A percentile compares a stretch with the other conserved stretches of the same genome.
These are phyloP conservation scores for Philereme transversata DNA, from an alignment of 2,888 invertebrate genomes.

Conservation along the genomic window DNA sequence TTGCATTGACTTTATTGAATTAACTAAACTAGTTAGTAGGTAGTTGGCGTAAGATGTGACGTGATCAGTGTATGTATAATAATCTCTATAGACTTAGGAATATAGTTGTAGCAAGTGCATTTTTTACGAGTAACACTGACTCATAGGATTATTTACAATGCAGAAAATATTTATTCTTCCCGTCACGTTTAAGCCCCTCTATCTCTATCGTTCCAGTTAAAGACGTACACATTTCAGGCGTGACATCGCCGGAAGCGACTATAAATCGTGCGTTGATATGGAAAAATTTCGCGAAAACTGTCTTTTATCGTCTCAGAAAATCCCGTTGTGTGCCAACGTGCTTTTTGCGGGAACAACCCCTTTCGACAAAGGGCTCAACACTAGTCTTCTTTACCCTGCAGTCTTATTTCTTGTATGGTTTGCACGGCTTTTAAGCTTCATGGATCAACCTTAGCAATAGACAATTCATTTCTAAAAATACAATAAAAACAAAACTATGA, in stretches of 20 bases:
- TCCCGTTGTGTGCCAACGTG: constrained; percentile 49
- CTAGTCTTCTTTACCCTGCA: not conserved
- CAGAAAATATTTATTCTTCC: constrained; percentile 37
- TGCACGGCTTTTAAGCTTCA: no score
- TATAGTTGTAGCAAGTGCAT: not conserved
- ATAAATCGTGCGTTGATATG: constrained; percentile 70
- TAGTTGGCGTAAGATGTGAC: not conserved
- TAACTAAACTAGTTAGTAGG: not conserved
- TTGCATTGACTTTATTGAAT: not conserved
- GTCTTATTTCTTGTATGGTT: constrained; percentile 1
- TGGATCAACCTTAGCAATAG: no score
- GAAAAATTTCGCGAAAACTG: constrained; percentile 64
- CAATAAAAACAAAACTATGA: no score
- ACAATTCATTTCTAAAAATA: no score
- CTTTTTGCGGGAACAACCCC: constrained; percentile 41
- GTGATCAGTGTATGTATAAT: not conserved
- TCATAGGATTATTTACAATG: constrained; percentile 19
- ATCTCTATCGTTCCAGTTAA: constrained; percentile 60
- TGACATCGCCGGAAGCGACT: constrained; percentile 61
- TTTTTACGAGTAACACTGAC: constrained; percentile 13
- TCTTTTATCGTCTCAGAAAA: constrained; percentile 60
- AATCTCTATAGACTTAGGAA: not conserved
- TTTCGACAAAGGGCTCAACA: constrained; percentile 4
- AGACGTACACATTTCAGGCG: constrained; percentile 61
- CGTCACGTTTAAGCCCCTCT: constrained; percentile 53